These are phyloP conservation scores for Caenorhabditis brenneri DNA, from an alignment of 1,140 invertebrate species.

Conservation along the genomic window DNA sequence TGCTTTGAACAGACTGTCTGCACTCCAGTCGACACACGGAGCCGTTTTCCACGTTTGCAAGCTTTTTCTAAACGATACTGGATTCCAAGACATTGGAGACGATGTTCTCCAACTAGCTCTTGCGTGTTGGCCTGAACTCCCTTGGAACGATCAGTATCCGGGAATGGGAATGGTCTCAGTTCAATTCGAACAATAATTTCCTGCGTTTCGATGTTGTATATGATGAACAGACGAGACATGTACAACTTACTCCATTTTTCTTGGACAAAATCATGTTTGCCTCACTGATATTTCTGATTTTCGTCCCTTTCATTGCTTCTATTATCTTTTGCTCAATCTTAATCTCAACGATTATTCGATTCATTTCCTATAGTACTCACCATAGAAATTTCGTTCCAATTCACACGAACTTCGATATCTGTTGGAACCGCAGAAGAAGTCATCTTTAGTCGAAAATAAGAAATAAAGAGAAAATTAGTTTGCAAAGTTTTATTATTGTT, in stretches of 20 bases:
- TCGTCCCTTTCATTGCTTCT: neutral
- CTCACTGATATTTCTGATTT: neutral
- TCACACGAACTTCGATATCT: slow-evolving; percentile 3
- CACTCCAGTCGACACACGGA: neutral
- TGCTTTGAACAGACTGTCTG: neutral
- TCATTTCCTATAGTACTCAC: too few species aligned
- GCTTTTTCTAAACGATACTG: neutral
- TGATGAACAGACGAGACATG: neutral
- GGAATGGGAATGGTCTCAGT: neutral
- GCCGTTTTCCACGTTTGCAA: neutral
- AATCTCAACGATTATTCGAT: too few species aligned
- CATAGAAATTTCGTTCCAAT: slow-evolving; percentile 6
- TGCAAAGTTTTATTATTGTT: too few species aligned
- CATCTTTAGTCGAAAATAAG: neutral
- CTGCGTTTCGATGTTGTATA: neutral
- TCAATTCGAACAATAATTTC: slow-evolving; percentile 5
- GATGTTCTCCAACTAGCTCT: neutral
- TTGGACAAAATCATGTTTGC: neutral
- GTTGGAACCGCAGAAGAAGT: neutral
- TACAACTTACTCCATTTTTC: slow-evolving; percentile 4
- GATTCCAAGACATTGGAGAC: neutral
- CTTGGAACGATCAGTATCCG: neutral
- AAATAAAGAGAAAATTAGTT: neutral
- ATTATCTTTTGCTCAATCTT: neutral
- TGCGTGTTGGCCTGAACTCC: slow-evolving; percentile 5